Base-by-base conservation (phyloP, 2,888 invertebrate genomes). In the Drosophila borborema region DNA sequence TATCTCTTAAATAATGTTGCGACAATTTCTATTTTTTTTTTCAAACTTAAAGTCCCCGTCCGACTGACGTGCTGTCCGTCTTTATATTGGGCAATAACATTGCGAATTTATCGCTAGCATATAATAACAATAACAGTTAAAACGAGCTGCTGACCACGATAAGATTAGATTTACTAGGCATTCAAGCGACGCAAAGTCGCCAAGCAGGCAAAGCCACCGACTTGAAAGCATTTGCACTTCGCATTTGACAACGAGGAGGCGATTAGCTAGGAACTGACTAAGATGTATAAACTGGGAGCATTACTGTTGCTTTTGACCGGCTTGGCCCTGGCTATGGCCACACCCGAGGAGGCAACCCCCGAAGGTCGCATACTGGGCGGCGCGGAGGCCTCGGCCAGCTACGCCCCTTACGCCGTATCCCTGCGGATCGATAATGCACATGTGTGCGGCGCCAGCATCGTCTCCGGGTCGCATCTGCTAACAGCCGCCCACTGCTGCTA, bases 401-500 rank as follows among this genome's bases (percentile, higher is more conserved):
- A 76, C 62, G 92, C 91, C 56, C 91, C 93, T 3, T 90, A 91
- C 74, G 91, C 91, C 59, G 89, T 90, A 9, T 93, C 94, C 0
- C 71, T 93, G 31, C 89, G 92, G 18, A 70, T 89, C 51, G 86
- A 91, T 54, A 80, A 79, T 23, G 81, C 76, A 3, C 91, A 92
- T 68, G 74, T 77, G 2, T 93, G 93, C 58, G 92, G 93, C 14
- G 93, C 86, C 12, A 82, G 72, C 59, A 91, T 92, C 18, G 12
- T 91, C 20, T 76, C 79, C 0, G 10, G 0, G 0, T 74, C 65
- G 0, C 72, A 82, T 10, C 66, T 92, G 12, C 74, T 92, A 9
- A 93, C 93, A 4, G 91, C 93, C 2, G 93, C 92, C 6, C 93
- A 92, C 56, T 92, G 93, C 61, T 69, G 90, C 5, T 67, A 79